phyloP scores from a whole-genome alignment of 2,888 invertebrate species.

The Phyllotreta cruciferae region DNA sequence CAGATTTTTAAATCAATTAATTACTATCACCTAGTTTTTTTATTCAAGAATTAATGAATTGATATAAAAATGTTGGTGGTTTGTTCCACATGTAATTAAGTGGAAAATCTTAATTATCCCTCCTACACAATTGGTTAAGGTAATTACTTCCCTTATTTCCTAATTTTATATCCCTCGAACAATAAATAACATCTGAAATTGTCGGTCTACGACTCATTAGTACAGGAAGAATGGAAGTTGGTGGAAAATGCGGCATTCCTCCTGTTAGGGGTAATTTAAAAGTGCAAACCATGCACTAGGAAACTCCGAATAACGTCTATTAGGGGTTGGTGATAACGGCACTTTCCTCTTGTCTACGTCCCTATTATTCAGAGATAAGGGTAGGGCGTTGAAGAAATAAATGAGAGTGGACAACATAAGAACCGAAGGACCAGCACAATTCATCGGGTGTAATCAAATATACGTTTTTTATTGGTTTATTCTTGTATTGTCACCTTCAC shows the following conservation, averaged over 20 bases:
- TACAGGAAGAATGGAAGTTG: constrained; percentile 34
- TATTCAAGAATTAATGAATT: no score
- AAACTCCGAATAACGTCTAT: constrained; percentile 38
- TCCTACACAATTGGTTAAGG: constrained; percentile 8
- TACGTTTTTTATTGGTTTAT: no score
- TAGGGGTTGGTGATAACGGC: constrained; percentile 41
- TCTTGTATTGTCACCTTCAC: no score
- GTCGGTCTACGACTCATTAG: constrained; percentile 37
- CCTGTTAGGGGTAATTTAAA: constrained; percentile 36
- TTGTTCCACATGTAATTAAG: not conserved
- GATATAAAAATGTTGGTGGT: no score
- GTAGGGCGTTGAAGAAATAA: constrained; percentile 36
- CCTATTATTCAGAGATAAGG: constrained; percentile 40
- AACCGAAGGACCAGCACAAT: not conserved
- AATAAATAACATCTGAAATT: constrained; percentile 38
- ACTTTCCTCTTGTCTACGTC: constrained; percentile 37
- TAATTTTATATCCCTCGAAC: constrained; percentile 19
- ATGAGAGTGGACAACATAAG: constrained; percentile 37
- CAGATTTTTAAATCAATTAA: no score
- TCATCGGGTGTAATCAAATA: no score
- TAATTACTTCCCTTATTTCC: constrained; percentile 21
- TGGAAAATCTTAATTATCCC: constrained; percentile 15
- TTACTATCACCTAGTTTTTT: no score
- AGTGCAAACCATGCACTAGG: constrained; percentile 38
- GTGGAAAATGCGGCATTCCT: constrained; percentile 36